A percentile compares a stretch with the other conserved stretches of the same genome.
Evolutionary conservation across 1,140 invertebrate species (phyloP).

Genomic region (Aethina tumida): DNA sequence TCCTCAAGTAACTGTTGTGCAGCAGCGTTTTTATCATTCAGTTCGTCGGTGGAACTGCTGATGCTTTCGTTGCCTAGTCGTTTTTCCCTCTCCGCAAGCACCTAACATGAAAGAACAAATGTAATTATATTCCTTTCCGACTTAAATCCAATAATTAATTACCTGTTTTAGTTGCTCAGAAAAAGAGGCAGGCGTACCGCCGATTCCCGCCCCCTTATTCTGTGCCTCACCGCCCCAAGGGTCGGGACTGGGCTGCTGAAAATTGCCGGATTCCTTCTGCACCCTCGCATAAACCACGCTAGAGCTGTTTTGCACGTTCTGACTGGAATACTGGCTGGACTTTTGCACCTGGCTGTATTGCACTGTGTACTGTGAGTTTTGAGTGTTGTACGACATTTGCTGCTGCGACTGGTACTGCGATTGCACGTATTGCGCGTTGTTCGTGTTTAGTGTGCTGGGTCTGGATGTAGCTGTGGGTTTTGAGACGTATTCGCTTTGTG

Average conservation of each 20-base stretch:
- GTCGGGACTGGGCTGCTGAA: slow-evolving; percentile 28
- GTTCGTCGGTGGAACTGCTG: slow-evolving; percentile 52
- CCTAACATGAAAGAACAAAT: slow-evolving; percentile 19
- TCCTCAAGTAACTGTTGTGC: slow-evolving; percentile 72
- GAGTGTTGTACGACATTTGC: slow-evolving; percentile 20
- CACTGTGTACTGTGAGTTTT: slow-evolving; percentile 22
- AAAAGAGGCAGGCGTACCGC: slow-evolving; percentile 59
- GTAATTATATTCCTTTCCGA: not conserved
- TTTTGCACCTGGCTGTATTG: slow-evolving; percentile 28
- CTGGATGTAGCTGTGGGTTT: slow-evolving; percentile 19
- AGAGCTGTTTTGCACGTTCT: slow-evolving; percentile 11
- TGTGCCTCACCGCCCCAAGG: slow-evolving; percentile 21
- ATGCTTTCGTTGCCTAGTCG: slow-evolving; percentile 45
- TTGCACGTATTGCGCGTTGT: slow-evolving; percentile 14
- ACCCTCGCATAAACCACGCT: slow-evolving; percentile 33
- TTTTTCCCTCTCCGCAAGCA: slow-evolving; percentile 34
- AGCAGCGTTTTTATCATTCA: slow-evolving; percentile 48
- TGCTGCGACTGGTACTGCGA: slow-evolving; percentile 16
- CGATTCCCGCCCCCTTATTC: slow-evolving; percentile 19
- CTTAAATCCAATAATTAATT: slow-evolving; percentile 5
- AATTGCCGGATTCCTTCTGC: slow-evolving; percentile 27
- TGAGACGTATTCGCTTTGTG: slow-evolving; percentile 26
- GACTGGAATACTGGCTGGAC: slow-evolving; percentile 14
- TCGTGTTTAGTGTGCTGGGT: slow-evolving; percentile 20
- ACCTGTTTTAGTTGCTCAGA: slow-evolving; percentile 78